Percentiles rank a stretch among this genome's conserved stretches.
These are phyloP conservation scores for Aphelenchoides besseyi DNA, from an alignment of 1,140 invertebrate genomes.

Conservation along the genomic window DNA sequence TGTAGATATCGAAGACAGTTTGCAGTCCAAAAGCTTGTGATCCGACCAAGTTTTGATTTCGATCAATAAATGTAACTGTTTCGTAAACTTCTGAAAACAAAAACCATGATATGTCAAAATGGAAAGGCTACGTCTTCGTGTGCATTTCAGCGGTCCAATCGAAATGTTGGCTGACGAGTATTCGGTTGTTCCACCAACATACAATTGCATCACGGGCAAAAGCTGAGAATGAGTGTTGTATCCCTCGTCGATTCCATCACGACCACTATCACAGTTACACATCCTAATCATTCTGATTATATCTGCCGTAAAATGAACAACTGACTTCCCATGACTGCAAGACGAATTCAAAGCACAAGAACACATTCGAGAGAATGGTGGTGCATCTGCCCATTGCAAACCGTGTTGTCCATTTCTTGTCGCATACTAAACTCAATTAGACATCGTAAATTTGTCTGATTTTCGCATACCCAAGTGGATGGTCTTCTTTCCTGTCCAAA, in stretches of 20 bases:
- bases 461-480: slow-evolving; percentile 58
- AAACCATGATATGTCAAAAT: slow-evolving; percentile 14
- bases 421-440: too few relatives aligned
- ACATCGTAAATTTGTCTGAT: too few relatives aligned
- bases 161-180: slow-evolving; percentile 40
- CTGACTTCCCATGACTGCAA: slow-evolving; percentile 39
- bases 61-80: slow-evolving; percentile 55
- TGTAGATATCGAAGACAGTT: slow-evolving; percentile 54
- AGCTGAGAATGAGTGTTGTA: slow-evolving; percentile 54
- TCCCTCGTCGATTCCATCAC: slow-evolving; percentile 56
- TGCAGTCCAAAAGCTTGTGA: slow-evolving; percentile 45
- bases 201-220: slow-evolving; percentile 60
- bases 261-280: slow-evolving; percentile 60
- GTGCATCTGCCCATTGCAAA: slow-evolving; percentile 59
- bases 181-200: slow-evolving; percentile 52
- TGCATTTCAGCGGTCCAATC: slow-evolving; percentile 54
- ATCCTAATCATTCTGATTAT: too few relatives aligned
- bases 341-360: slow-evolving; percentile 59
- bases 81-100: slow-evolving; percentile 56
- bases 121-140: slow-evolving; percentile 42
- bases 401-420: slow-evolving; percentile 60
- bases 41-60: slow-evolving; percentile 56
- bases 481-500: slow-evolving; percentile 55
- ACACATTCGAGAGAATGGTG: slow-evolving; percentile 58
- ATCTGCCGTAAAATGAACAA: background rate